Evolutionary conservation across 2,797 vertebrate genomes (phyloP), one percentile per base, ranked within the genome.

Genomic region (Pipistrellus kuhlii): DNA sequence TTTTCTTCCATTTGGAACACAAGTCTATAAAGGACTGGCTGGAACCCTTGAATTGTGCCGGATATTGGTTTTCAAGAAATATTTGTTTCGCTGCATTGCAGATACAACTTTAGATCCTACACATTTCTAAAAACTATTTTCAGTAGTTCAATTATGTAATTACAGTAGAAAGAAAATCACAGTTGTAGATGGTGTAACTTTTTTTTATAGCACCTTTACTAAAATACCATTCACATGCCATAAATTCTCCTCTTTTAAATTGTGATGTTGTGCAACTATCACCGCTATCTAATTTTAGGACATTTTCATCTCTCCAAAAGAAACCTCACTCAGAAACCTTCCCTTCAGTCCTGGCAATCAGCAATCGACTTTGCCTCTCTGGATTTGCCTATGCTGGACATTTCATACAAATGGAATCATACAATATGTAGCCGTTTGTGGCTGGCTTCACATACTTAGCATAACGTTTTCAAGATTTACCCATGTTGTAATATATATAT

Each of bases 151-250:
- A 27, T 76, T 69, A 46, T 41, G 21, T 88, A n/a, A 85, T 66
- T 75, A 76, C 14, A 55, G 13, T 35, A 76, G 32, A 32, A 25
- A 89, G 38, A 81, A 77, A 93, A 72, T 7, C 68, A 91, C 69
- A 83, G 53, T 18, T 92, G 69, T 71, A 88, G 69, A 57, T 59
- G n/a, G 2, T 13, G 4, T 84, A 88, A 75, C 41, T 38, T 81
- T 88, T 84, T 77, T 94, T 68, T 62, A 51, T 66, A 86, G 77
- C 32, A 38, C 25, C 25, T 86, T 83, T 93, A 78, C 46, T 80
- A 21, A 75, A 75, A 44, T 41, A 62, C 64, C 53, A 86, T 68
- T 88, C 53, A 72, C 75, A 62, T 30, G 68, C 10, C 48, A 89
- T 44, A 53, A 82, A 82, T 48, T 80, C 32, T 44, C 27, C 13